Percentiles rank a stretch among this genome's conserved stretches.
Conservation (phyloP, 92 coral and sea anemone genomes). For the Umimayanthus chanpuru region DNA sequence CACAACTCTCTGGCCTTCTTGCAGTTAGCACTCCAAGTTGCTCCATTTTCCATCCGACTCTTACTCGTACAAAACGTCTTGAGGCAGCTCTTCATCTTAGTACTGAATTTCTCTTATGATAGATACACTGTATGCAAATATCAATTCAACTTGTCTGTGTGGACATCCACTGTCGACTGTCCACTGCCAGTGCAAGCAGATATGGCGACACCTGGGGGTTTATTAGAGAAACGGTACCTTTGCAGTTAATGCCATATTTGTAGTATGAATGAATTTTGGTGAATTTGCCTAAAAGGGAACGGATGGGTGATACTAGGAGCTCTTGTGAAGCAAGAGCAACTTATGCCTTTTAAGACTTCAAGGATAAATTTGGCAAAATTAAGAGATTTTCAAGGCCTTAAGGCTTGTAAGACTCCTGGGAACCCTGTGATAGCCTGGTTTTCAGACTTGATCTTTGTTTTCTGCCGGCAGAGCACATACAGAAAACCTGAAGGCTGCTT, state of each 20-base stretch:
- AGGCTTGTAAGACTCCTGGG: no score
- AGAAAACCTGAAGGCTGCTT: no score
- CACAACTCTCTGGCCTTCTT: no score
- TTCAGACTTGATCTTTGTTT: no score
- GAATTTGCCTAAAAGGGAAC: background rate
- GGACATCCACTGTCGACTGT: constrained; percentile 60
- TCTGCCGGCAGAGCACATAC: no score
- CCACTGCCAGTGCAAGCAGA: constrained; percentile 59
- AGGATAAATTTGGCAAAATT: no score
- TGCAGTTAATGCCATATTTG: background rate
- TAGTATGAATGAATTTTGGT: background rate
- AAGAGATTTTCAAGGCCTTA: no score
- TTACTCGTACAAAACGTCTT: no score
- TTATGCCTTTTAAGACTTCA: background rate
- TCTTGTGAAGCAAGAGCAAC: background rate
- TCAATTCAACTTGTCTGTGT: background rate
- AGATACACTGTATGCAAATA: background rate
- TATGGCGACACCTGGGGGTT: constrained; percentile 58
- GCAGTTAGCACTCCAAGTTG: background rate
- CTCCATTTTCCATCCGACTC: background rate
- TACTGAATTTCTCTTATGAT: background rate
- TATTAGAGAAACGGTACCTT: background rate
- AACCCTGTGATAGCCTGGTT: no score
- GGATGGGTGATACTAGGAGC: background rate
- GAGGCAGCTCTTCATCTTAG: background rate